Evolutionary conservation across 2,113 vertebrate species (phyloP), one percentile per base, ranked within the genome.

Genomic region (Heterotis niloticus): DNA sequence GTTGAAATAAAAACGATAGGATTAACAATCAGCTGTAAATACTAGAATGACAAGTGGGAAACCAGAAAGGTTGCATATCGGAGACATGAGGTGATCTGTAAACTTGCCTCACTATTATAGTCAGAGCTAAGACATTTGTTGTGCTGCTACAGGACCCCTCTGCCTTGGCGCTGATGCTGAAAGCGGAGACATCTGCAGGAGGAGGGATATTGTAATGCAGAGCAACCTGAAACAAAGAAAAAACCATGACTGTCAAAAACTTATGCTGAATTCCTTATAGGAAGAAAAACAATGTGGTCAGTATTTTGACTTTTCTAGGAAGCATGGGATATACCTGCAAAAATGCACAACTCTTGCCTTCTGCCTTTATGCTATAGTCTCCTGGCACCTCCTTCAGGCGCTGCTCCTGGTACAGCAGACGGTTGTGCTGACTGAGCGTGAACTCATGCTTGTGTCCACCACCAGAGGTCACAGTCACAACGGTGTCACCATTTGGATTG

Each of bases 331-430:
- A 56, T 78, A 95, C 95, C 94, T 91, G 92, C 0, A 88, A 85
- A 69, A 92, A 91, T 80, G 92, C 89, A 34, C 96, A 96, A 73
- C 92, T 90, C 78, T 72, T 86, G 12, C 95, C 94, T 0, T 86
- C 65, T 7, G 91, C 93, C 60, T 75, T 83, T 81, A 96, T 5
- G 0, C 59, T 87, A 89, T 94, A 95, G 2, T 85, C 85, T 23
- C 92, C 94, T 0, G 92, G 92, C 24, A 94, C 62, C 23, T 85
- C 82, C 10, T 78, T 78, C 83, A 96, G 90, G 9, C 79, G 76
- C 0, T 85, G 75, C 86, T 93, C 91, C 90, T 96, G 96, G 79
- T 93, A 90, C 75, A 95, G 86, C 66, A 96, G 88, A 59, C 94
- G 85, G 86, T 95, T 96, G 60, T 73, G 82, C 56, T 90, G 85